Conservation (phyloP, 2,113 vertebrate genomes). For the Dasyurus viverrinus region DNA sequence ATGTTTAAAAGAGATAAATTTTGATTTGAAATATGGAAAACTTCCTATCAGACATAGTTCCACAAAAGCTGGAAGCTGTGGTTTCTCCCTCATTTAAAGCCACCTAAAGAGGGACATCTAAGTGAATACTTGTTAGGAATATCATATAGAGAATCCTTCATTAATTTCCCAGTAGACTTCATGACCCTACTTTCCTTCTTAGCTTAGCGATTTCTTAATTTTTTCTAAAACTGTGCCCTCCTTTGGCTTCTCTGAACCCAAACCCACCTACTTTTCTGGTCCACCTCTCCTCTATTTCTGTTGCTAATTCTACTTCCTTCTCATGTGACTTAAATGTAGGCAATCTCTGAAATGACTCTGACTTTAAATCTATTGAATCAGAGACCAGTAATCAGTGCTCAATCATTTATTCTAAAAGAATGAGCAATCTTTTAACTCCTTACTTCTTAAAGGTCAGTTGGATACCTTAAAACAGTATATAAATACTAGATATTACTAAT, state of each 20-base stretch:
- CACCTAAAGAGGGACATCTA: background rate
- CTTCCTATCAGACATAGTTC: background rate
- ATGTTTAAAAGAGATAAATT: background rate
- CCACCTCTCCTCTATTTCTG: background rate
- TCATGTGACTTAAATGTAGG: background rate
- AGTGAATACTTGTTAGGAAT: background rate
- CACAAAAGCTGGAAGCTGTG: background rate
- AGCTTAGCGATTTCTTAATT: background rate
- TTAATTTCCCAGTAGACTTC: background rate
- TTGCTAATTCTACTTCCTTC: background rate
- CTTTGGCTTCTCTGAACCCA: background rate
- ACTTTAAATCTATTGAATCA: background rate
- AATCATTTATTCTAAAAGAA: background rate
- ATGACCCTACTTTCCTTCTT: background rate
- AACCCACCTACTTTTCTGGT: background rate
- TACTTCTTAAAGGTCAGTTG: background rate
- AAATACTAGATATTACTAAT: background rate
- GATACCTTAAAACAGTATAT: background rate
- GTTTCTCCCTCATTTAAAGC: background rate
- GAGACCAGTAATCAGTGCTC: background rate
- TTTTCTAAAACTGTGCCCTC: background rate
- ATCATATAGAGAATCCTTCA: background rate
- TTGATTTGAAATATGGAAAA: background rate
- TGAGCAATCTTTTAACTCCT: background rate
- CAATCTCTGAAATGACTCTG: background rate